phyloP scores from a whole-genome alignment of 2,113 vertebrate genomes.

The Megaceryle torquata region DNA sequence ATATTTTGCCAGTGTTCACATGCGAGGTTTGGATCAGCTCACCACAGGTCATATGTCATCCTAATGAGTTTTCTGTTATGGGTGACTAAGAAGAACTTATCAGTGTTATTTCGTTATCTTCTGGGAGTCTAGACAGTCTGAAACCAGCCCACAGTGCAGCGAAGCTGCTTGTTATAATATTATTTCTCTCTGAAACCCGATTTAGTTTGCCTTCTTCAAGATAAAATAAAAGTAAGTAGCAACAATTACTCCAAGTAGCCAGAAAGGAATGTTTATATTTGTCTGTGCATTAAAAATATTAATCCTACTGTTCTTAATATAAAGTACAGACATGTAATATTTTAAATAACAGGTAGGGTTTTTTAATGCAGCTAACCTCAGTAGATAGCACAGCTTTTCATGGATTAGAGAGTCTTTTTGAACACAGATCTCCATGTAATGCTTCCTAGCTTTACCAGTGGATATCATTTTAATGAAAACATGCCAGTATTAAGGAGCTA shows the following conservation, averaged over 20 bases:
- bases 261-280: slow-evolving; percentile 44
- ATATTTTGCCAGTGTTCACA: background rate
- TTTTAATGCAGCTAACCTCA: slow-evolving; percentile 43
- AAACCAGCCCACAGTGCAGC: background rate
- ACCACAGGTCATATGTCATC: slow-evolving; percentile 30
- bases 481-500: slow-evolving; percentile 56
- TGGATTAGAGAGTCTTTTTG: slow-evolving; percentile 59
- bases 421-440: slow-evolving; percentile 47
- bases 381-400: slow-evolving; percentile 56
- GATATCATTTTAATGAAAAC: slow-evolving; percentile 70
- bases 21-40: background rate
- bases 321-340: background rate
- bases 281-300: slow-evolving; percentile 16
- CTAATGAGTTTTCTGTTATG: slow-evolving; percentile 51
- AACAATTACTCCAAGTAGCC: background rate
- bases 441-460: slow-evolving; percentile 44
- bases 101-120: slow-evolving; percentile 48
- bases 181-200: slow-evolving; percentile 31
- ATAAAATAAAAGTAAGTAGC: slow-evolving; percentile 51
- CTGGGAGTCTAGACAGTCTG: slow-evolving; percentile 55
- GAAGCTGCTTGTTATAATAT: slow-evolving; percentile 16
- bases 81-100: slow-evolving; percentile 45
- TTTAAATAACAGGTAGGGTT: background rate
- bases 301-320: slow-evolving; percentile 8
- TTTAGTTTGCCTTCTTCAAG: slow-evolving; percentile 26